Conservation (phyloP, 2,888 invertebrate genomes). For the Plagodis pulveraria region DNA sequence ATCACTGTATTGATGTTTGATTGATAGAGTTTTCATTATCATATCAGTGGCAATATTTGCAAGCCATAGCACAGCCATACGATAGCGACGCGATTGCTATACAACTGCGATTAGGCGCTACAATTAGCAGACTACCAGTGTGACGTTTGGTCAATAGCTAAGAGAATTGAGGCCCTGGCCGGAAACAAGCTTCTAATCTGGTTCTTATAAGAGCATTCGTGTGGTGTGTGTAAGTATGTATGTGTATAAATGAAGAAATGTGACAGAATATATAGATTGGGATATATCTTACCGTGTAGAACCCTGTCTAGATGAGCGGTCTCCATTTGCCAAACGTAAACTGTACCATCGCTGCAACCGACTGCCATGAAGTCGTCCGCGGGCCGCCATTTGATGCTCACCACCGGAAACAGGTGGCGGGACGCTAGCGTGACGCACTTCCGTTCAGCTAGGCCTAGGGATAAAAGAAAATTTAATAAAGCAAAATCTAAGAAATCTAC, state of each 20-base stretch:
- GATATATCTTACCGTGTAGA: slow-evolving; percentile 88
- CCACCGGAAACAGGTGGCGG: slow-evolving; percentile 97
- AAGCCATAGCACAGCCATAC: too few species aligned
- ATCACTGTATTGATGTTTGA: too few species aligned
- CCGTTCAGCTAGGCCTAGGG: slow-evolving; percentile 90
- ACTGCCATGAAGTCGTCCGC: slow-evolving; percentile 98
- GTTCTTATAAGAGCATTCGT: too few species aligned
- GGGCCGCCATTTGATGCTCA: slow-evolving; percentile 98
- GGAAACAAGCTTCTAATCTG: too few species aligned
- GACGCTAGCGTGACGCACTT: slow-evolving; percentile 98
- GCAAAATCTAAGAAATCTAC: not conserved
- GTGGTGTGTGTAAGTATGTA: not conserved
- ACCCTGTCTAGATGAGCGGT: slow-evolving; percentile 98
- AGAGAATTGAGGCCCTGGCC: too few species aligned
- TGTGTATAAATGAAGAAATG: not conserved
- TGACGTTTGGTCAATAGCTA: too few species aligned
- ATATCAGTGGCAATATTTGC: too few species aligned
- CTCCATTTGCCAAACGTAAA: slow-evolving; percentile 99
- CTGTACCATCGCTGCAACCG: slow-evolving; percentile 98
- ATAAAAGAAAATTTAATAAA: not conserved
- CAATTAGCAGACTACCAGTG: too few species aligned
- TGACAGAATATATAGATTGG: not conserved
- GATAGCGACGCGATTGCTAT: too few species aligned
- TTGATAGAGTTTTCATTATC: too few species aligned
- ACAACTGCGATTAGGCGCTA: too few species aligned